These are phyloP conservation scores for Monochamus alternatus DNA, from an alignment of 2,888 invertebrate species.

Conservation along the genomic window DNA sequence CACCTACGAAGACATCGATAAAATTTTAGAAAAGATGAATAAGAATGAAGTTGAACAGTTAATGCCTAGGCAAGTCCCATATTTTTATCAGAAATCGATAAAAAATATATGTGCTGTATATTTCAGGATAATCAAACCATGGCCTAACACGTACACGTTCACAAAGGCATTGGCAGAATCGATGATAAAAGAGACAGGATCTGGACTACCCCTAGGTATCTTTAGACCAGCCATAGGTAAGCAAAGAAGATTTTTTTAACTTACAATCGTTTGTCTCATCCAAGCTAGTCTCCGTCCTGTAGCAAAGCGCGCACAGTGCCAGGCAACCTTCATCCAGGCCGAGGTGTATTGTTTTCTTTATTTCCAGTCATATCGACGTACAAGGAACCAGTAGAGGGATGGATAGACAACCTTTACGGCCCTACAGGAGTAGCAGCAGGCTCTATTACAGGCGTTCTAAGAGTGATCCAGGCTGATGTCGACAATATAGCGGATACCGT, in stretches of 20 bases:
- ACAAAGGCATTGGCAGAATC: constrained; percentile 90
- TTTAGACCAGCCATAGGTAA: constrained; percentile 87
- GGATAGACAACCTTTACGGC: constrained; percentile 82
- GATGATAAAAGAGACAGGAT: constrained; percentile 75
- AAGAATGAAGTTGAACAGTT: constrained; percentile 58
- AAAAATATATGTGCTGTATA: not conserved
- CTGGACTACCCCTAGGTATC: constrained; percentile 81
- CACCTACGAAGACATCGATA: constrained; percentile 70
- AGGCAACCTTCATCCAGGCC: not conserved
- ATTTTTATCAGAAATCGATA: too few species aligned
- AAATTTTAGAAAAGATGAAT: constrained; percentile 69
- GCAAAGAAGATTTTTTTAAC: not conserved
- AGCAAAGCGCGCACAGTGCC: not conserved
- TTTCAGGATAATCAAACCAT: constrained; percentile 75
- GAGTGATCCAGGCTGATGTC: constrained; percentile 73
- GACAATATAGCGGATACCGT: constrained; percentile 76
- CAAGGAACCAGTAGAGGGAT: constrained; percentile 72
- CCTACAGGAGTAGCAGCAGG: constrained; percentile 74
- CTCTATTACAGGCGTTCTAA: constrained; percentile 74
- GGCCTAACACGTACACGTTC: constrained; percentile 91
- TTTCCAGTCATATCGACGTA: constrained; percentile 65
- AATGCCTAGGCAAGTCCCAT: constrained; percentile 71
- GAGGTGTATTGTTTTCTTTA: not conserved
- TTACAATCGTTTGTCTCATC: not conserved
- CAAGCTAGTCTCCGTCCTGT: not conserved